A percentile compares a stretch with the other conserved stretches of the same genome.
phyloP scores from a whole-genome alignment of 2,113 vertebrate genomes.

The Loxodonta africana region DNA sequence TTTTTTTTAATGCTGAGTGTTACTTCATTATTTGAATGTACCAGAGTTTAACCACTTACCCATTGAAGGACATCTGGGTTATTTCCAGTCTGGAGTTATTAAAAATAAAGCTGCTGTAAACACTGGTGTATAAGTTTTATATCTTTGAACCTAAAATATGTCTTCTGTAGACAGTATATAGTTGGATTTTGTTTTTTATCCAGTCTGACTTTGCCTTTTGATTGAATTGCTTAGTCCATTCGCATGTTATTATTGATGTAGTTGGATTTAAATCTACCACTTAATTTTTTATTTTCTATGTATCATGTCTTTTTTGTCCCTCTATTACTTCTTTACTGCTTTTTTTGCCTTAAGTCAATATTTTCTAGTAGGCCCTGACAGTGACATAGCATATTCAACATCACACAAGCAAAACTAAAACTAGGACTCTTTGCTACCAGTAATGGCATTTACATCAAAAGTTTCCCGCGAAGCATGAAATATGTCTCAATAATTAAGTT shows the following conservation, averaged over 20 bases:
- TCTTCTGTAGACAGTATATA: neutral
- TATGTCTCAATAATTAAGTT: conserved; percentile 1
- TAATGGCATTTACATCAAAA: neutral
- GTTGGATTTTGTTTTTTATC: neutral
- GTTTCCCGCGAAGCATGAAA: neutral
- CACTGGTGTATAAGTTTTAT: neutral
- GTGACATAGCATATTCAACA: neutral
- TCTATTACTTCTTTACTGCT: neutral
- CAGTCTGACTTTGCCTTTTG: neutral
- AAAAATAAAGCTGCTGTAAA: neutral
- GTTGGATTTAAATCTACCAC: neutral
- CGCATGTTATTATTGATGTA: neutral
- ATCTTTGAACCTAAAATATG: neutral
- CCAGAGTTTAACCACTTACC: neutral
- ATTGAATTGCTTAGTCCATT: neutral
- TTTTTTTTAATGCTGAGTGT: neutral
- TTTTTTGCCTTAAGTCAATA: neutral
- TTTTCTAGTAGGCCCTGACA: neutral
- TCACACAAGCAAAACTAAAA: neutral
- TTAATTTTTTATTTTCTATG: neutral
- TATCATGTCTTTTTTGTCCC: neutral
- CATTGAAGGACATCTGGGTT: neutral
- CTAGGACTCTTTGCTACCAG: neutral
- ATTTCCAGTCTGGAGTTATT: neutral
- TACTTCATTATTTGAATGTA: neutral